Conservation (phyloP, 2,888 invertebrate species). For the Melieria picta region DNA sequence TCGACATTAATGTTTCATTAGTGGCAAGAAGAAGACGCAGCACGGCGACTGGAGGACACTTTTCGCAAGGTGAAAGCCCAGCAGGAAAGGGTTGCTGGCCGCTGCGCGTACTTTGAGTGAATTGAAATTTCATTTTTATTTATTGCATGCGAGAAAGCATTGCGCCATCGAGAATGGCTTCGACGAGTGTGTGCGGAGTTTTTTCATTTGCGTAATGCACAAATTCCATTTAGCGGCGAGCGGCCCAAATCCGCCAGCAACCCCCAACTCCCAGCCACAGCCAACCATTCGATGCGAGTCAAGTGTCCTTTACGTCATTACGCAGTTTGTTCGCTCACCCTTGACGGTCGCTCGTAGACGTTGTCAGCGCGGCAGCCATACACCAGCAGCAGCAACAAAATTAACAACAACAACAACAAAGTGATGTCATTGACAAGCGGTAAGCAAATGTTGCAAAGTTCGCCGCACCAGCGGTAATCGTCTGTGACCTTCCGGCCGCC, state of each 20-base stretch:
- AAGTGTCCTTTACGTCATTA: slow-evolving; percentile 27
- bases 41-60: background rate
- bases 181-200: slow-evolving; percentile 18
- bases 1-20: slow-evolving; percentile 32
- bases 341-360: background rate
- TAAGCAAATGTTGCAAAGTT: too few relatives aligned
- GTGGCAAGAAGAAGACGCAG: background rate
- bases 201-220: slow-evolving; percentile 59
- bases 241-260: too few relatives aligned
- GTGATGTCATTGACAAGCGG: too few relatives aligned
- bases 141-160: too few relatives aligned
- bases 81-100: background rate
- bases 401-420: slow-evolving; percentile 11
- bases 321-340: background rate
- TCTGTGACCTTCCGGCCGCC: slow-evolving; percentile 49
- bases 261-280: too few relatives aligned
- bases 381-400: background rate
- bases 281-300: slow-evolving; percentile 46
- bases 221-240: slow-evolving; percentile 55
- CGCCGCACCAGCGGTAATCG: slow-evolving; percentile 50
- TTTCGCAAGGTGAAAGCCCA: background rate
- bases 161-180: background rate
- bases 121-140: too few relatives aligned
- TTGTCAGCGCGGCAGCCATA: background rate
- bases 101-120: too few relatives aligned